These are phyloP conservation scores for Frieseomelitta varia DNA, from an alignment of 1,140 invertebrate genomes.

Conservation along the genomic window DNA sequence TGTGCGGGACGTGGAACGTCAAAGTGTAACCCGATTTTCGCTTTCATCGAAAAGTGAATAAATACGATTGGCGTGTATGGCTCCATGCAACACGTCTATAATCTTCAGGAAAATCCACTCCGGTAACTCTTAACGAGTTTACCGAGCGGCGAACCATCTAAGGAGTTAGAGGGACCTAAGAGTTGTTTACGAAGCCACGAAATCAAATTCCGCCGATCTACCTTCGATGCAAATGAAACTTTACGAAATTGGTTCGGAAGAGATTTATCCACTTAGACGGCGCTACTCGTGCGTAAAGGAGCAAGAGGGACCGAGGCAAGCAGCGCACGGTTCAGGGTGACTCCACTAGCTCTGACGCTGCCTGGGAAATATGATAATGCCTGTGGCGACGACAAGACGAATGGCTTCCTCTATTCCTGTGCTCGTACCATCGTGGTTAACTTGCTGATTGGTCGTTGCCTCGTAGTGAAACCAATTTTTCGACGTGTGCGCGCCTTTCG, in stretches of 20 bases:
- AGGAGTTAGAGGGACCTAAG: constrained; percentile 49
- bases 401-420: constrained; percentile 60
- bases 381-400: constrained; percentile 68
- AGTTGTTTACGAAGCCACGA: constrained; percentile 66
- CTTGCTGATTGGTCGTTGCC: constrained; percentile 68
- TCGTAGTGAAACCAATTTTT: constrained; percentile 60
- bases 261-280: constrained; percentile 71
- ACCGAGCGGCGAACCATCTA: constrained; percentile 45
- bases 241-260: constrained; percentile 70
- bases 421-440: constrained; percentile 56
- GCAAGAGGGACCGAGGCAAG: constrained; percentile 8
- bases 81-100: constrained; percentile 14
- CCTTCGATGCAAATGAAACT: constrained; percentile 73
- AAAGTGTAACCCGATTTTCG: constrained; percentile 6
- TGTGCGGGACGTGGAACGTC: too few relatives aligned
- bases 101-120: constrained; percentile 41
- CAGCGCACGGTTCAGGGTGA: constrained; percentile 15
- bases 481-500: constrained; percentile 51
- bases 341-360: constrained; percentile 38
- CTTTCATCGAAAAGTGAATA: constrained; percentile 16
- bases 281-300: constrained; percentile 60
- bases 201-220: constrained; percentile 64
- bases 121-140: constrained; percentile 63
- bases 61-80: background rate
- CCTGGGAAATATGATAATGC: constrained; percentile 70